Evolutionary conservation across 2,888 invertebrate genomes (phyloP).

Genomic region (Linnaemya tessellans): DNA sequence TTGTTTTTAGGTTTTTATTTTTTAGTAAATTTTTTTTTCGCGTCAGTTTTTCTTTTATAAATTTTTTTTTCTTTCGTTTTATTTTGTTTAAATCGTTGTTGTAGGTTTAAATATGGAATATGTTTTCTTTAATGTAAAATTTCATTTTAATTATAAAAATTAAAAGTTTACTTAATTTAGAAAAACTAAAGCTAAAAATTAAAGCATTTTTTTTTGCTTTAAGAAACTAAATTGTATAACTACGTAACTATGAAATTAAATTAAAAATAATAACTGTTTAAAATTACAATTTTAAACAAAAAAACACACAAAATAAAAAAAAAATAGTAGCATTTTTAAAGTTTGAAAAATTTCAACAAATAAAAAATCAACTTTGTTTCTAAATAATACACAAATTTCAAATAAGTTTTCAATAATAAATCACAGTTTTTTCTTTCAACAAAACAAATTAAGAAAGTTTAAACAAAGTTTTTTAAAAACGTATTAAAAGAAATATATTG

Average conservation of each 20-base stretch:
- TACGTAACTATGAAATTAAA: conserved; percentile 54
- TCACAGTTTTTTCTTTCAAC: conserved; percentile 72
- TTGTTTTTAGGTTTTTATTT: conserved; percentile 69
- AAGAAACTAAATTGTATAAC: conserved; percentile 28
- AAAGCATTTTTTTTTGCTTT: conserved; percentile 26
- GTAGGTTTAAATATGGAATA: conserved; percentile 67
- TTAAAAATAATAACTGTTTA: conserved; percentile 47
- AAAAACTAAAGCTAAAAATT: conserved; percentile 51
- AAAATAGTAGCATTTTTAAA: conserved; percentile 64
- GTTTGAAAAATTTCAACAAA: conserved; percentile 58
- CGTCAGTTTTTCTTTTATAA: conserved; percentile 35
- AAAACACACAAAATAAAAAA: conserved; percentile 39
- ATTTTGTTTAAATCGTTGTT: conserved; percentile 57
- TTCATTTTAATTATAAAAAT: conserved; percentile 47
- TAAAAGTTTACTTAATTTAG: conserved; percentile 54
- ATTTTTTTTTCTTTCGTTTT: conserved; percentile 52
- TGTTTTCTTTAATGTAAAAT: conserved; percentile 37
- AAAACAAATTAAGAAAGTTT: conserved; percentile 59
- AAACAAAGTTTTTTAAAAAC: conserved; percentile 49
- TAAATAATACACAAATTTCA: conserved; percentile 72
- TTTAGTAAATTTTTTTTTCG: conserved; percentile 60
- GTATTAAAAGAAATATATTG: conserved; percentile 51
- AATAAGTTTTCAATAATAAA: conserved; percentile 67
- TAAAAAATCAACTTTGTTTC: conserved; percentile 63
- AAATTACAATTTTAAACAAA: conserved; percentile 70